These are phyloP conservation scores for Bathynomus jamesi DNA, from an alignment of 1,140 invertebrate genomes.

Conservation along the genomic window DNA sequence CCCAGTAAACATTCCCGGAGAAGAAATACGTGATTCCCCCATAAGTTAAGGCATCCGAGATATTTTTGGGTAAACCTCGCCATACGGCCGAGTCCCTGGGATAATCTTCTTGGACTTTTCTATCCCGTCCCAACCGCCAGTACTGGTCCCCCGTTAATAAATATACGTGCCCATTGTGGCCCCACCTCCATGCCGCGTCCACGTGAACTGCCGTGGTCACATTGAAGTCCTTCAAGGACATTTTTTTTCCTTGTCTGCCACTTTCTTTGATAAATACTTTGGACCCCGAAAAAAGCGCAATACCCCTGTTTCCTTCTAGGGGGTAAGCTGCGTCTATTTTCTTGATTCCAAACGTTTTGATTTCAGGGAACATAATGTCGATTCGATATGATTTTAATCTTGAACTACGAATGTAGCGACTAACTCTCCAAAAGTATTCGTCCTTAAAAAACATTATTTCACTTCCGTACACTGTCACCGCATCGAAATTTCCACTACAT, in stretches of 20 bases:
- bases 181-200: constrained; percentile 86
- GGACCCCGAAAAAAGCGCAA: neutral
- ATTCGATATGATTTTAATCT: neutral
- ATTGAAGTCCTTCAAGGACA: neutral
- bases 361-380: neutral
- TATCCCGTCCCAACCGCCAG: constrained; percentile 58
- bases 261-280: neutral
- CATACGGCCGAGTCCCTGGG: constrained; percentile 51
- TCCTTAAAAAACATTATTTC: neutral
- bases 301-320: neutral
- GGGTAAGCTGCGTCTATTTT: neutral
- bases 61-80: constrained; percentile 47
- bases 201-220: neutral
- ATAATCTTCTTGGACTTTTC: constrained; percentile 47
- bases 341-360: neutral
- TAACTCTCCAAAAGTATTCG: neutral
- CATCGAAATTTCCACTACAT: neutral
- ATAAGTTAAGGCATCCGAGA: constrained; percentile 49
- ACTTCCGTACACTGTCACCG: neutral
- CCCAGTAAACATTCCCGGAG: constrained; percentile 82
- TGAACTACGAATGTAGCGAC: neutral
- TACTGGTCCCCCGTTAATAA: constrained; percentile 70
- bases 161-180: constrained; percentile 55
- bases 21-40: constrained; percentile 82
- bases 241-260: neutral